Percentiles rank a stretch among this genome's conserved stretches.
Conservation (phyloP, 2,888 invertebrate genomes). For the Drosophila quinaria region DNA sequence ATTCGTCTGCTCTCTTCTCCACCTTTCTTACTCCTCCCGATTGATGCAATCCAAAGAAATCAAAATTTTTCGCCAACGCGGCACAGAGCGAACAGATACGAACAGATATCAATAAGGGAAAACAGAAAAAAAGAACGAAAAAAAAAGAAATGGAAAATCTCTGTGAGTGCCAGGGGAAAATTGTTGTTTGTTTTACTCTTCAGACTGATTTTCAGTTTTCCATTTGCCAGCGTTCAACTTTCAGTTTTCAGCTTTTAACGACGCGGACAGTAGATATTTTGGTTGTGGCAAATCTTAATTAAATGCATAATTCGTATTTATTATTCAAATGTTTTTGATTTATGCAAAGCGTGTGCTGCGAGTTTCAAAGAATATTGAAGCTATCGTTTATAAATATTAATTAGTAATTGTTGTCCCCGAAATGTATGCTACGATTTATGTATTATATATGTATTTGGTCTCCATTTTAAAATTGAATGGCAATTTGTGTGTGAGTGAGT, state of each 20-base stretch:
- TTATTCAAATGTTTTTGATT: constrained; percentile 79
- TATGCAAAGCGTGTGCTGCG: constrained; percentile 67
- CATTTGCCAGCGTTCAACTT: too few species aligned
- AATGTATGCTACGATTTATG: constrained; percentile 43
- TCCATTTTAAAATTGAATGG: constrained; percentile 54
- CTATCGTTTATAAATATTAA: constrained; percentile 75
- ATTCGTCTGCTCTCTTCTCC: constrained; percentile 56
- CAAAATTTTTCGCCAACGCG: constrained; percentile 57
- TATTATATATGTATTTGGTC: constrained; percentile 17
- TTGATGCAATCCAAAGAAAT: constrained; percentile 67
- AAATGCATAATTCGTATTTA: constrained; percentile 81
- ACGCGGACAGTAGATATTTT: not conserved
- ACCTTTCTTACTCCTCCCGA: not conserved
- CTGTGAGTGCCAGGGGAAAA: constrained; percentile 35
- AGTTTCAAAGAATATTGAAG: not conserved
- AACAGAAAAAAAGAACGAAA: constrained; percentile 2
- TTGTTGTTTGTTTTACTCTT: constrained; percentile 49
- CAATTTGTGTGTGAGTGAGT: constrained; percentile 32
- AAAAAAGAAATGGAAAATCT: constrained; percentile 8
- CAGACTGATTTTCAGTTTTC: constrained; percentile 11
- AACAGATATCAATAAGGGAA: constrained; percentile 48
- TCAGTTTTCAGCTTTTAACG: constrained; percentile 1
- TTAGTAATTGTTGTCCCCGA: constrained; percentile 41
- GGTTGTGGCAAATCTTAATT: constrained; percentile 76
- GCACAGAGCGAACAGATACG: constrained; percentile 16